These are phyloP conservation scores for Drosophila rufa DNA, from an alignment of 1,140 invertebrate genomes.

Conservation along the genomic window DNA sequence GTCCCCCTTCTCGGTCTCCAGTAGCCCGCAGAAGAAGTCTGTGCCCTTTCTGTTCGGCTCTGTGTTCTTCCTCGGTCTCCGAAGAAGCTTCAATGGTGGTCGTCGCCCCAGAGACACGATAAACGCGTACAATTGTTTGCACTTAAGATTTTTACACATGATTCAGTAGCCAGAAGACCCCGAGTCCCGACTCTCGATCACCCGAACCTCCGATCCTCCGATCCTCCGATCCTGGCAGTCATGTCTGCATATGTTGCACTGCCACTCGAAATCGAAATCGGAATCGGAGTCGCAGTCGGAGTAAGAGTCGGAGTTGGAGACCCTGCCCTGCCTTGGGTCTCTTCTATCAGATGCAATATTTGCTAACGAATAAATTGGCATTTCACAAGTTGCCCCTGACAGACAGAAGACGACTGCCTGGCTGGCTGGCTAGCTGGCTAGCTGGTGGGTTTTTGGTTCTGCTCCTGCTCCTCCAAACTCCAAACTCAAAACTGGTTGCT, in stretches of 20 bases:
- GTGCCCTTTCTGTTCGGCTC: conserved; percentile 29
- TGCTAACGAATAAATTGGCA: conserved; percentile 84
- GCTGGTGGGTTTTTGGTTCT: conserved; percentile 19
- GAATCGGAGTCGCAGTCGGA: conserved; percentile 17
- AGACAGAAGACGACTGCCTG: conserved; percentile 68
- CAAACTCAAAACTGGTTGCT: conserved; percentile 30
- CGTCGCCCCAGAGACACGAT: conserved; percentile 82
- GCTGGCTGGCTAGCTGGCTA: conserved; percentile 32
- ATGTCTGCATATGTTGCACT: conserved; percentile 83
- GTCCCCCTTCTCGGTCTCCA: background rate
- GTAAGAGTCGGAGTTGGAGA: conserved; percentile 6
- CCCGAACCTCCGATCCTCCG: too few relatives aligned
- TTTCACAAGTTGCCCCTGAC: conserved; percentile 82
- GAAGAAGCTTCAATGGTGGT: conserved; percentile 77
- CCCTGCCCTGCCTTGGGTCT: conserved; percentile 35
- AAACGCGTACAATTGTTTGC: conserved; percentile 85
- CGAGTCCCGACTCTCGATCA: conserved; percentile 17
- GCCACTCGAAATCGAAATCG: conserved; percentile 65
- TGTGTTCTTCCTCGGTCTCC: conserved; percentile 13
- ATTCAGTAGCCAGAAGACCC: conserved; percentile 76
- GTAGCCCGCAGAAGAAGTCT: background rate
- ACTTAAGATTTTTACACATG: conserved; percentile 85
- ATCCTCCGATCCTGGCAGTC: conserved; percentile 46
- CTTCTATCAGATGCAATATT: conserved; percentile 84
- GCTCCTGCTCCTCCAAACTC: background rate